These are phyloP conservation scores for Caenorhabditis inopinata DNA, from an alignment of 1,140 invertebrate genomes.

Conservation along the genomic window DNA sequence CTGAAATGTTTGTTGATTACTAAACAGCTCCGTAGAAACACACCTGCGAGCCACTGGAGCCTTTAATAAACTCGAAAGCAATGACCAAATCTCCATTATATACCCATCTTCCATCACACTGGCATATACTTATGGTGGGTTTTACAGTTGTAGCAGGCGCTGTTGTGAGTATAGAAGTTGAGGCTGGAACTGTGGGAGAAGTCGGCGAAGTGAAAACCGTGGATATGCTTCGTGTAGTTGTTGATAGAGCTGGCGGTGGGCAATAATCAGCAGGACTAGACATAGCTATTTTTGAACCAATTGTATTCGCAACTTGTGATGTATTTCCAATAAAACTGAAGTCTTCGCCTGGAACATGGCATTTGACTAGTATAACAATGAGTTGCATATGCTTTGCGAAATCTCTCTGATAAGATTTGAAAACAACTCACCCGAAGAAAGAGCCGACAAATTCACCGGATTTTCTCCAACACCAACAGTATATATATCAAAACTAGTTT, in stretches of 20 bases:
- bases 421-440: not conserved
- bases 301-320: not conserved
- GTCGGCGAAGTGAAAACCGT: not conserved
- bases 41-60: not conserved
- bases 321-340: conserved; percentile 1
- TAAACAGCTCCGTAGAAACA: not conserved
- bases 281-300: not conserved
- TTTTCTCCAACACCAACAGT: not conserved
- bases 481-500: not conserved
- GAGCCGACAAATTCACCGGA: not conserved
- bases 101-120: conserved; percentile 1
- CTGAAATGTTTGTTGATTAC: not conserved
- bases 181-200: not conserved
- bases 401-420: not conserved
- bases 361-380: too few relatives aligned
- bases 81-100: conserved; percentile 3
- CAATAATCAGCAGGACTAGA: not conserved
- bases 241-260: not conserved
- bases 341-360: not conserved
- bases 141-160: not conserved
- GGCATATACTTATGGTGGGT: conserved; percentile 1
- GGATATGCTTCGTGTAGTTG: not conserved
- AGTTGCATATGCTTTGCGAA: too few relatives aligned
- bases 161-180: not conserved
- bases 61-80: not conserved